Conservation (phyloP, 2,113 vertebrate species). For the Mirounga angustirostris region DNA sequence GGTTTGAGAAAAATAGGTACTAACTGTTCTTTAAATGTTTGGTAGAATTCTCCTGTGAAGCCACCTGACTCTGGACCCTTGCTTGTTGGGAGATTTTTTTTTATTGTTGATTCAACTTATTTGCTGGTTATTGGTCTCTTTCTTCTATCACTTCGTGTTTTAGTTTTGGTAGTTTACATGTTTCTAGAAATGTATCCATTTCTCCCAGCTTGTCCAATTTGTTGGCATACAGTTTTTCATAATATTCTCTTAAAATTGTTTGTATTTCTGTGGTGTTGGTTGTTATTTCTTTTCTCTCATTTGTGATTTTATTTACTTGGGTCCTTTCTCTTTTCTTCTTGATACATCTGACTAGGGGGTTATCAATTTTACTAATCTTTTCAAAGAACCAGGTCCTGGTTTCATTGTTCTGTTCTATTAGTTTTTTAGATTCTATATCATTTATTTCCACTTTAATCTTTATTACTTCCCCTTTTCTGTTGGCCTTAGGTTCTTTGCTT, state of each 20-base stretch:
- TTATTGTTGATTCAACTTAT: not conserved
- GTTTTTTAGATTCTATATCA: not conserved
- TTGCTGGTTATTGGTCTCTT: not conserved
- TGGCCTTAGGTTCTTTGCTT: not conserved
- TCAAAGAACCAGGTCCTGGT: not conserved
- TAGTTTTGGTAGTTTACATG: not conserved
- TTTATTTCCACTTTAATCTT: not conserved
- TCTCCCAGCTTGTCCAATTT: not conserved
- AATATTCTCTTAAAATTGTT: not conserved
- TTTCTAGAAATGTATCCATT: not conserved
- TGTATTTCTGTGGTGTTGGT: not conserved
- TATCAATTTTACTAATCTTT: not conserved
- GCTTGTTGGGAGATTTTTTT: not conserved
- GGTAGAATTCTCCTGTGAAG: not conserved
- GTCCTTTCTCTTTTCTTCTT: not conserved
- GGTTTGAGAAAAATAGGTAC: not conserved
- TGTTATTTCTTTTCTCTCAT: not conserved
- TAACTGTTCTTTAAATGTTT: not conserved
- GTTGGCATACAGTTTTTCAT: not conserved
- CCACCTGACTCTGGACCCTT: not conserved
- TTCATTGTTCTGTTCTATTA: not conserved
- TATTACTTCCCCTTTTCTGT: not conserved
- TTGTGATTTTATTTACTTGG: not conserved
- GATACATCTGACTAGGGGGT: not conserved
- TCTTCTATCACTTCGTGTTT: not conserved